Base-by-base conservation (phyloP, 53 echinoderm and acorn worm species). In the Luidia sarsii region DNA sequence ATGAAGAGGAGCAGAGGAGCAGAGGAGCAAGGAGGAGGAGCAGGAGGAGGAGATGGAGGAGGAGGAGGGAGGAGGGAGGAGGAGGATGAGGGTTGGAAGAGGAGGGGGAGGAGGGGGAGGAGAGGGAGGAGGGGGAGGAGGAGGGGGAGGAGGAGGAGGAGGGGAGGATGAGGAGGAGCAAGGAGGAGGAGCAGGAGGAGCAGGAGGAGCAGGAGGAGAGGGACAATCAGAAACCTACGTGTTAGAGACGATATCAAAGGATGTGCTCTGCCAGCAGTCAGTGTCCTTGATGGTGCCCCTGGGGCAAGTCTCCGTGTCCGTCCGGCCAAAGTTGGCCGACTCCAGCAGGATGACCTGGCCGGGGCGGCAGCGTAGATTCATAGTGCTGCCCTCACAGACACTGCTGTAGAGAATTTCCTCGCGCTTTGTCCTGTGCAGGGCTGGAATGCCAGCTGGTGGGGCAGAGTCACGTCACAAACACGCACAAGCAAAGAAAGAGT, bases 311-410 rank as follows among this genome's bases (percentile, higher is more conserved):
- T 84, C 81, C 8, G 80, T 41, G 67, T 92, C 92, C 3, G 87
- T 83, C 18, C 95, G 84, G 0, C 95, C 95, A 82, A 92, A 95
- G 85, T 95, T 95, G 36, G 92, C 92, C 0, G 57, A 36, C 29
- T 89, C 87, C 3, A 92, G 64, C 13, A 65, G 41, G 16, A 95
- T 92, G 5, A 66, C 62, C 20, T 2, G 15, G 13, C 87, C 87
- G 1, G 45, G 34, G 0, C 39, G 82, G 54, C 95, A 95, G 9
- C 86, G 83, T 7, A 95, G 82, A 57, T 95, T 92, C 95, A 95
- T 95, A 2, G 85, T 82, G n/a, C 49, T 80, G 33, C 85, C 87
- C 63, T 95, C 95, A 46, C 95, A 95, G 5, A 92, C 92, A 48
- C 92, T 92, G 74, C 92, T 92, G 68, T 92, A 95, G 22, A 67